These are phyloP conservation scores for Clepsis dumicolana DNA, from an alignment of 2,888 invertebrate genomes.

Conservation along the genomic window DNA sequence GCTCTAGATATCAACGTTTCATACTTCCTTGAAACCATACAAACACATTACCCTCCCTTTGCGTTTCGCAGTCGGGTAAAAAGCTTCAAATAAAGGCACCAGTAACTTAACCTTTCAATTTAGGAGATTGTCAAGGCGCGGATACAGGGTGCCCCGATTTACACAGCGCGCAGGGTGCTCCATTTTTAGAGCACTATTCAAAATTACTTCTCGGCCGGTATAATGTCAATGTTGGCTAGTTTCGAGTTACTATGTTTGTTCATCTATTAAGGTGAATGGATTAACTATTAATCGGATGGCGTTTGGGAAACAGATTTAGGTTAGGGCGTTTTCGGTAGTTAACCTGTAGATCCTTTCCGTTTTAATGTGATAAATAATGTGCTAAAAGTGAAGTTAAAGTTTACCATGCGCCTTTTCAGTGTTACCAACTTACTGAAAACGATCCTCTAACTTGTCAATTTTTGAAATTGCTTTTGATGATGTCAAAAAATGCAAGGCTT, in stretches of 20 bases:
- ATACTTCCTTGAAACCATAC: too few species aligned
- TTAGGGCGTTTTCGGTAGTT: background rate
- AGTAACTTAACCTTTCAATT: slow-evolving; percentile 50
- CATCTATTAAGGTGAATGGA: slow-evolving; percentile 3
- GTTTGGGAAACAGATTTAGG: background rate
- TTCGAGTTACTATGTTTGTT: slow-evolving; percentile 1
- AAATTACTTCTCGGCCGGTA: slow-evolving; percentile 10
- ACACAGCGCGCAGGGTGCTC: slow-evolving; percentile 42
- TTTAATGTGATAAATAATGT: too few species aligned
- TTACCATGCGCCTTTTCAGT: too few species aligned
- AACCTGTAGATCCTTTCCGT: background rate
- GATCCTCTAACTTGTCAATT: too few species aligned
- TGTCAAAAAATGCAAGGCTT: too few species aligned
- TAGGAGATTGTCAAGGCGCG: slow-evolving; percentile 51
- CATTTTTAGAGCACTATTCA: slow-evolving; percentile 9
- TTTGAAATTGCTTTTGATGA: too few species aligned
- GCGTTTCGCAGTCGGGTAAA: too few species aligned
- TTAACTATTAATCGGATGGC: background rate
- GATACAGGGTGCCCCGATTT: slow-evolving; percentile 51
- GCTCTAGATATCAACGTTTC: too few species aligned
- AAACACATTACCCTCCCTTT: too few species aligned
- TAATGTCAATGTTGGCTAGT: slow-evolving; percentile 15
- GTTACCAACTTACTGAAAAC: too few species aligned
- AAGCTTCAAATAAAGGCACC: background rate
- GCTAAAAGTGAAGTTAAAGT: too few species aligned